Base-by-base conservation (phyloP, 2,797 vertebrate genomes). In the Periparus ater region DNA sequence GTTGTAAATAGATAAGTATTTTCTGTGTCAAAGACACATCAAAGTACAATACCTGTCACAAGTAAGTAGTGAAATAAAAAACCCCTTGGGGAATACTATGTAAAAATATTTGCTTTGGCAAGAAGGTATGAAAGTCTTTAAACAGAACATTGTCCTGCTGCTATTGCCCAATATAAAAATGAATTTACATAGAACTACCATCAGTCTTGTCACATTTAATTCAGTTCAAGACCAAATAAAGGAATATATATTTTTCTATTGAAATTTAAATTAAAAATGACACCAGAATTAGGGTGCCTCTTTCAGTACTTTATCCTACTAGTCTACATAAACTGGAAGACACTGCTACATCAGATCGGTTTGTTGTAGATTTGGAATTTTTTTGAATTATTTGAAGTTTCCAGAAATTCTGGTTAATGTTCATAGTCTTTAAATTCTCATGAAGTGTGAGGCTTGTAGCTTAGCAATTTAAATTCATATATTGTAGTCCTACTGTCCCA, bases 401-500 rank as follows among this genome's bases (percentile, higher is more conserved):
- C 22, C 48, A 74, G 40, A 80, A 91, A 42, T 60, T 48, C 6
- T 71, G 3, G 1, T 61, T 58, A 42, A 38, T 44, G 5, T 73
- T 38, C 5, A 29, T 17, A 77, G 3, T 53, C n/a, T 95, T 40
- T 48, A 67, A 54, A 48, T 54, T 88, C 42, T 54, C 22, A 23
- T 32, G 22, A 26, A 45, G 1, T 42, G 9, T 72, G 58, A 14
- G 19, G 36, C 19, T 54, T 81, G 22, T 54, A 93, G 17, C 4
- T 86, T 92, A 93, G 51, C 44, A 67, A 95, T 94, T 97, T 72
- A 88, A 79, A 97, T 96, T 95, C 85, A 80, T 54, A 7, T 88
- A 72, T 30, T 85, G 21, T 62, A 71, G 66, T 80, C 44, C 53
- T 83, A 63, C 17, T 84, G 50, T 71, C 44, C 89, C 84, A 54